A percentile compares a stretch with the other conserved stretches of the same genome.
Evolutionary conservation across 2,797 vertebrate genomes (phyloP).

Genomic region (Scomberomorus guttatus): DNA sequence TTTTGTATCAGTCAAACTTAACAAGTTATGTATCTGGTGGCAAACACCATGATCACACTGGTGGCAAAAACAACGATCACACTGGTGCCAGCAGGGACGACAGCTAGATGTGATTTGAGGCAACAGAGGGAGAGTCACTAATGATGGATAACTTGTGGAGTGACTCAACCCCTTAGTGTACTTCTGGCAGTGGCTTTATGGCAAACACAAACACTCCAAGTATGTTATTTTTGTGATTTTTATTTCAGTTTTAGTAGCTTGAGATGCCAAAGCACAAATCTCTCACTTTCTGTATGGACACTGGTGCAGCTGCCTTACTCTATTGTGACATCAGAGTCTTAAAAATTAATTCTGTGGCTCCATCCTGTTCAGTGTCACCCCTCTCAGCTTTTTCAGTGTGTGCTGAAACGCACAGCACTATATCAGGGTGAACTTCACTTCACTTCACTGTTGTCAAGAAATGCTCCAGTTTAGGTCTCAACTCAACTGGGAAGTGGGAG

Average conservation of each 20-base stretch:
- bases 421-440: slow-evolving; percentile 27
- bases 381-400: slow-evolving; percentile 20
- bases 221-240: background rate
- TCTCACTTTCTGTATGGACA: background rate
- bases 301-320: background rate
- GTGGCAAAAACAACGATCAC: slow-evolving; percentile 15
- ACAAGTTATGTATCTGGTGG: slow-evolving; percentile 14
- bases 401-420: slow-evolving; percentile 17
- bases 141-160: slow-evolving; percentile 14
- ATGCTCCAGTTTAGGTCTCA: slow-evolving; percentile 6
- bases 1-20: slow-evolving; percentile 10
- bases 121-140: slow-evolving; percentile 22
- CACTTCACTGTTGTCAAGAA: slow-evolving; percentile 6
- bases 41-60: slow-evolving; percentile 16
- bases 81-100: background rate
- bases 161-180: slow-evolving; percentile 24
- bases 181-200: slow-evolving; percentile 8
- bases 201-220: background rate
- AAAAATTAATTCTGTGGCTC: slow-evolving; percentile 20
- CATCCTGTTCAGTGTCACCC: background rate
- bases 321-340: background rate
- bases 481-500: slow-evolving; percentile 8
- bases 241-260: too few species aligned
- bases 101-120: background rate
- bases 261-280: background rate